These are phyloP conservation scores for Sebastes umbrosus DNA, from an alignment of 2,797 vertebrate genomes.

Conservation along the genomic window DNA sequence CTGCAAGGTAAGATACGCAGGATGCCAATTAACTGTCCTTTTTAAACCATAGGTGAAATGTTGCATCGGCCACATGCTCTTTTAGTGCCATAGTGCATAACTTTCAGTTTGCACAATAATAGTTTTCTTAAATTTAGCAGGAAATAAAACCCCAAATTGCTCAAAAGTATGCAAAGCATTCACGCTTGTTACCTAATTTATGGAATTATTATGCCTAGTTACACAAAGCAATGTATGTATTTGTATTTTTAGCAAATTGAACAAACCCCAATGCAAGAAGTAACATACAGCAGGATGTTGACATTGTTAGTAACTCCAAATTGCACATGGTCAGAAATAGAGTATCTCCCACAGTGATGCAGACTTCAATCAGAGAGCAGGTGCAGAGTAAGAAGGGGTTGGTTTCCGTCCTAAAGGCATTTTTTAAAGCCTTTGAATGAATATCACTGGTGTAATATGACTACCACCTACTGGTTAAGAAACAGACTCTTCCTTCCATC, in stretches of 20 bases:
- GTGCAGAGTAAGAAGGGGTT: neutral
- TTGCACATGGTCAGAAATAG: neutral
- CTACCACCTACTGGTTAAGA: conserved; percentile 71
- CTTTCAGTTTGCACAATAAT: conserved; percentile 1
- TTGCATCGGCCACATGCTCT: neutral
- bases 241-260: neutral
- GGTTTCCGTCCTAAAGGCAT: conserved; percentile 18
- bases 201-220: neutral
- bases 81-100: neutral
- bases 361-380: neutral
- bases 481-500: conserved; percentile 14
- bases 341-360: neutral
- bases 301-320: neutral
- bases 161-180: neutral
- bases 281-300: neutral
- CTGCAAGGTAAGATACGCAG: neutral
- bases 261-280: neutral
- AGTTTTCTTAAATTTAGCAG: neutral
- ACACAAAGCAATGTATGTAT: neutral
- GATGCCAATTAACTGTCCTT: neutral
- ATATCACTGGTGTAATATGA: conserved; percentile 63
- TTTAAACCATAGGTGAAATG: neutral
- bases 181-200: neutral
- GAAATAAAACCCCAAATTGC: neutral
- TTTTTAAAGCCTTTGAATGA: conserved; percentile 23